Evolutionary conservation across 2,113 vertebrate species (phyloP), one percentile per base, ranked within the genome.

Genomic region (Mesembrinibis cayennensis): DNA sequence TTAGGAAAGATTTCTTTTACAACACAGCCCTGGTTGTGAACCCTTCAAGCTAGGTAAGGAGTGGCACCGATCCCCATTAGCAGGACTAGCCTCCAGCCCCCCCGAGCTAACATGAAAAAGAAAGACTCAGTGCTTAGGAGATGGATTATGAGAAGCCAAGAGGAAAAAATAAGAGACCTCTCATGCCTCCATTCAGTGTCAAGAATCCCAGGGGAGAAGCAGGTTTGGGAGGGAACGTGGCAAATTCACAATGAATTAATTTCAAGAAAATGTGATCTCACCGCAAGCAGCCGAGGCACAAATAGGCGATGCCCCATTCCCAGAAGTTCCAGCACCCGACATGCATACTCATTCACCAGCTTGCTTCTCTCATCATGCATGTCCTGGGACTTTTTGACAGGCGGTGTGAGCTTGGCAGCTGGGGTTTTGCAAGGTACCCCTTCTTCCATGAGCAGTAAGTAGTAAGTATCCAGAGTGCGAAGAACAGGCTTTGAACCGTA

Each of bases 241-340:
- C 67, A 96, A 90, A 90, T 79, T 90, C 23, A 21, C 94, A 89
- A 73, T 6, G 58, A 90, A 97, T 90, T 76, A 88, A 97, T 96
- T 52, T 91, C 91, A 97, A 95, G 90, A 83, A 97, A 98, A 98
- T 32, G 55, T 65, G 83, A 95, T 98, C 99, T 99, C 99, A 99
- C 99, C 99, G 99, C 99, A 97, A 99, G 98, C 91, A 99, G 99
- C 93, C 98, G 98, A 95, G 99, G 99, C 90, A 99, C 99, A 96
- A 99, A 99, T 81, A 99, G 99, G 38, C 99, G 99, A 98, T 99
- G 99, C 97, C 99, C 99, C 99, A 99, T 99, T 66, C 99, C 99
- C 97, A 99, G 99, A 94, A 99, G 98, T 93, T 98, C 99, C 99
- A 99, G 98, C 96, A 99, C 99, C 71, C 98, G 98, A 89, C 99